Percentiles rank a stretch among this genome's conserved stretches.
These are phyloP conservation scores for Brachyalestes nurse DNA, from an alignment of 2,797 vertebrate species.

Conservation along the genomic window DNA sequence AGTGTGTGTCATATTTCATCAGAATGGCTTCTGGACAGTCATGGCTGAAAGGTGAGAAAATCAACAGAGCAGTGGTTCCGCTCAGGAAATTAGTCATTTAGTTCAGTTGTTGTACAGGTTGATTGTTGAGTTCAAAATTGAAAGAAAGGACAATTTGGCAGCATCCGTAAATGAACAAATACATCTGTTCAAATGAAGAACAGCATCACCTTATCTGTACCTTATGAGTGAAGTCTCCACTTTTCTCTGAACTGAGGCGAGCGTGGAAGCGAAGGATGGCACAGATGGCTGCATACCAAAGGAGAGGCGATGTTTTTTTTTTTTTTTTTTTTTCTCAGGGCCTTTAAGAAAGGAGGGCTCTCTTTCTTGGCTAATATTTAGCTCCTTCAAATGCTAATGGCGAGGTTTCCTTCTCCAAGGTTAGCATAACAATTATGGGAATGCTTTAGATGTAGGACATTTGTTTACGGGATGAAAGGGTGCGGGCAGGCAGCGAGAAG, in stretches of 20 bases:
- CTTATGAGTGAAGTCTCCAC: conserved; percentile 60
- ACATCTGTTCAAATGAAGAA: conserved; percentile 24
- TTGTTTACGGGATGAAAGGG: conserved; percentile 96
- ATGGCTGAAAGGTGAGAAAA: conserved; percentile 74
- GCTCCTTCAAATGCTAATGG: conserved; percentile 99
- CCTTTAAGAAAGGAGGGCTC: conserved; percentile 91
- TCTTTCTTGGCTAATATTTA: conserved; percentile 99
- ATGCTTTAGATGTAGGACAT: conserved; percentile 97
- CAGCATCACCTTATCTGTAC: conserved; percentile 23
- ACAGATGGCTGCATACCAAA: conserved; percentile 92
- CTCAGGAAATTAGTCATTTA: conserved; percentile 19
- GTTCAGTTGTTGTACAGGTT: not conserved
- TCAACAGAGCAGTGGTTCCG: not conserved
- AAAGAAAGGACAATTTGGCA: not conserved
- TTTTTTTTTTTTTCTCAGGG: conserved; percentile 82
- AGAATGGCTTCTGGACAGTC: conserved; percentile 5
- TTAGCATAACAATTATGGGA: conserved; percentile 99
- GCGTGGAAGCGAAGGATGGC: conserved; percentile 79
- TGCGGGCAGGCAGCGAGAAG: conserved; percentile 79
- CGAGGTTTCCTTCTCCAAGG: conserved; percentile 93
- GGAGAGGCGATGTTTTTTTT: conserved; percentile 81
- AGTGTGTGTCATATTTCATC: conserved; percentile 7
- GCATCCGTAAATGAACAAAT: not conserved
- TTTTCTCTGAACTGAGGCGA: conserved; percentile 66
- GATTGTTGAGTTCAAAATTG: not conserved